A percentile compares a stretch with the other conserved stretches of the same genome.
Conservation (phyloP, 2,113 vertebrate species). For the Leucopsar rothschildi region DNA sequence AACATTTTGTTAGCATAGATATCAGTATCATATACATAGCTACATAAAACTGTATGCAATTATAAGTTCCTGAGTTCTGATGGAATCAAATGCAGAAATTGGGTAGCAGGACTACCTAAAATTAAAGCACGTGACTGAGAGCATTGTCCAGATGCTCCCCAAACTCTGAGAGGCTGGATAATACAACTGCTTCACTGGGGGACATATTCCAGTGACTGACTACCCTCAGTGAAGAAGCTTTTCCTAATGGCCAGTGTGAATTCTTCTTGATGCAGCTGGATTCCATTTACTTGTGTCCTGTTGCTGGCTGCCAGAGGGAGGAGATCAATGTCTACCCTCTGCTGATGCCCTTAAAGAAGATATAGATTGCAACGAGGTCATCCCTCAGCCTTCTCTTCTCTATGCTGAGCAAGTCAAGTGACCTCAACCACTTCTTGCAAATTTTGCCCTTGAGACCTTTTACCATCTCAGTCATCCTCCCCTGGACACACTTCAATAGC, state of each 20-base stretch:
- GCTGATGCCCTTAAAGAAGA: fast-evolving
- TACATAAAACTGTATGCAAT: neutral
- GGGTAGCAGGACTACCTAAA: neutral
- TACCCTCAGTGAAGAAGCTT: neutral
- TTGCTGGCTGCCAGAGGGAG: neutral
- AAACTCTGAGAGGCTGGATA: neutral
- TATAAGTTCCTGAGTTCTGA: neutral
- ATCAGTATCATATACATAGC: neutral
- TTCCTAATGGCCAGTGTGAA: neutral
- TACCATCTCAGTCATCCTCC: neutral
- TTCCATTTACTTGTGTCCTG: neutral
- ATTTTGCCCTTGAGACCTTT: neutral
- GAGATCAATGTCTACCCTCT: neutral
- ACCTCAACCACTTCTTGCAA: neutral
- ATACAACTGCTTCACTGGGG: fast-evolving
- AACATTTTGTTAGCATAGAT: neutral
- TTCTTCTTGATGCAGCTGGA: neutral
- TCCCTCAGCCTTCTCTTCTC: neutral
- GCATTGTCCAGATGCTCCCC: neutral
- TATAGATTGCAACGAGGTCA: neutral
- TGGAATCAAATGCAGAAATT: neutral
- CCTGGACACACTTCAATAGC: neutral
- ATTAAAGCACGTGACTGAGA: neutral
- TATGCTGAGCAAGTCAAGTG: neutral
- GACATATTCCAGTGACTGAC: neutral